phyloP scores from a whole-genome alignment of 2,113 vertebrate genomes.

The Muntiacus muntjak region DNA sequence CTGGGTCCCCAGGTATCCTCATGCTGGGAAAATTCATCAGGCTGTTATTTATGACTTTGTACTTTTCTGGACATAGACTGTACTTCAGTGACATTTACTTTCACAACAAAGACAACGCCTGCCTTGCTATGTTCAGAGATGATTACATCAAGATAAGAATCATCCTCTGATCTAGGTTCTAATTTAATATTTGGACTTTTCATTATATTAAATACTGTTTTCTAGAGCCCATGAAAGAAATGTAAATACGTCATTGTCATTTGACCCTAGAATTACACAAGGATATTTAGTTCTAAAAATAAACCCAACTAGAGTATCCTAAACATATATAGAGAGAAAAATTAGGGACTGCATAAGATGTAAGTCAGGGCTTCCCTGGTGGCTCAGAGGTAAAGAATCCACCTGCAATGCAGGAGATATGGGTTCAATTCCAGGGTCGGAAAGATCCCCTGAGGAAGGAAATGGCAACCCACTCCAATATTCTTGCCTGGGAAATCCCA shows the following conservation, averaged over 20 bases:
- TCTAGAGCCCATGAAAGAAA: background rate
- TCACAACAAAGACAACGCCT: slow-evolving; percentile 8
- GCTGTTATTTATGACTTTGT: background rate
- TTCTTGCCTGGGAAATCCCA: background rate
- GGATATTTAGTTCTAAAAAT: background rate
- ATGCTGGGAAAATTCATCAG: background rate
- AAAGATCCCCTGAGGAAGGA: background rate
- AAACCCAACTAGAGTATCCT: background rate
- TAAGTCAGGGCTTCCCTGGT: too few species aligned
- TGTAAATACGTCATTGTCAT: slow-evolving; percentile 21
- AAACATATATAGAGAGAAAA: background rate
- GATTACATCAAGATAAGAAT: background rate
- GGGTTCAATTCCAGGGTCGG: background rate
- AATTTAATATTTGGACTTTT: slow-evolving; percentile 41
- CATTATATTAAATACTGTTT: slow-evolving; percentile 56
- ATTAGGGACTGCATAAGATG: background rate
- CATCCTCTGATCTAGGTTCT: background rate
- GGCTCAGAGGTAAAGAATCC: background rate
- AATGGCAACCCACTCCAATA: background rate
- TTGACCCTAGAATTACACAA: background rate
- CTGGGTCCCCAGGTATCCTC: background rate
- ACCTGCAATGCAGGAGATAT: background rate
- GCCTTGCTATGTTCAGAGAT: background rate
- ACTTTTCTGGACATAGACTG: background rate
- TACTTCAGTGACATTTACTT: background rate